Conservation (phyloP, 2,888 invertebrate species). For the Esperia sulphurella region DNA sequence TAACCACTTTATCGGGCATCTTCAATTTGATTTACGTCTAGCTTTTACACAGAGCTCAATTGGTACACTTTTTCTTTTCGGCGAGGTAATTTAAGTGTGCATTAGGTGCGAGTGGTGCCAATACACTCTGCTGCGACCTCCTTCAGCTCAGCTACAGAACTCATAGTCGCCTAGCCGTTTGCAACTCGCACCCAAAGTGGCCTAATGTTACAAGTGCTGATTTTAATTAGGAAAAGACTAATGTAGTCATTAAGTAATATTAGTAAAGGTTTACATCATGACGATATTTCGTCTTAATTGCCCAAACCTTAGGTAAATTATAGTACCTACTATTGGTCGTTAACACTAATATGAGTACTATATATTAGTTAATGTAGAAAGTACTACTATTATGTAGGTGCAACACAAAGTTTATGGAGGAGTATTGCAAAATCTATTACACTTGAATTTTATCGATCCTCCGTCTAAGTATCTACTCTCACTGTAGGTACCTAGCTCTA, state of each 20-base stretch:
- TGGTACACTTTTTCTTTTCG: slow-evolving; percentile 76
- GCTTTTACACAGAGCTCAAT: slow-evolving; percentile 66
- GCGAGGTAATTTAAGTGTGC: slow-evolving; percentile 56
- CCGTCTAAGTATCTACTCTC: background rate
- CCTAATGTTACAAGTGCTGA: background rate
- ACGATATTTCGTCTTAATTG: slow-evolving; percentile 39
- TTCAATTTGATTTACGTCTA: slow-evolving; percentile 79
- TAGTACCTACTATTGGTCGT: slow-evolving; percentile 23
- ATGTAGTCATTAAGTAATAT: slow-evolving; percentile 21
- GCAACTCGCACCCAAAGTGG: background rate
- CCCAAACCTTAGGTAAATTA: slow-evolving; percentile 17
- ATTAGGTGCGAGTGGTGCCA: slow-evolving; percentile 30
- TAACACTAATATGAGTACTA: slow-evolving; percentile 24
- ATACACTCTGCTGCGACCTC: slow-evolving; percentile 17
- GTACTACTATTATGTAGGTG: slow-evolving; percentile 17
- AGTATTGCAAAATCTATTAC: slow-evolving; percentile 26
- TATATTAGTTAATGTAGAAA: slow-evolving; percentile 35
- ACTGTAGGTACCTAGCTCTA: slow-evolving; percentile 15
- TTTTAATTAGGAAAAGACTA: slow-evolving; percentile 20
- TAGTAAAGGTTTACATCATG: slow-evolving; percentile 35
- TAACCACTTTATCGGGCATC: slow-evolving; percentile 79
- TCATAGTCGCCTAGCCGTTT: background rate
- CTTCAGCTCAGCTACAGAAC: background rate
- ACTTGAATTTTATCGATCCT: slow-evolving; percentile 15
- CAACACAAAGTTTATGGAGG: slow-evolving; percentile 27